Conservation (phyloP, 2,113 vertebrate genomes). For the Tachuris rubrigastra region DNA sequence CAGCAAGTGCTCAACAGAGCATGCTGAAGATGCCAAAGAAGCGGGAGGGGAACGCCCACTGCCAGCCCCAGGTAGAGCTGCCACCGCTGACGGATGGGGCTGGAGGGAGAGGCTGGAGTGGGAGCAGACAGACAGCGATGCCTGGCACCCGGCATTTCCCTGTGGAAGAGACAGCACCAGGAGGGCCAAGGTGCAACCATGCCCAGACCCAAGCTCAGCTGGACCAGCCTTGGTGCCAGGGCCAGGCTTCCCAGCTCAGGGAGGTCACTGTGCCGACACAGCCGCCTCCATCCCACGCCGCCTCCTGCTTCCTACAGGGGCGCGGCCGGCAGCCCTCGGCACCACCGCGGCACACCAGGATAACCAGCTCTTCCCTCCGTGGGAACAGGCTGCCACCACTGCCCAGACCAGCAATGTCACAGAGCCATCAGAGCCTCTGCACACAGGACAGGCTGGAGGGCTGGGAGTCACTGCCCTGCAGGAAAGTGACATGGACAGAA, state of each 20-base stretch:
- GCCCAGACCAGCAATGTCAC: neutral
- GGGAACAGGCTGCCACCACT: neutral
- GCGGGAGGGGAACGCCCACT: neutral
- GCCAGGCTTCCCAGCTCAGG: fast-evolving
- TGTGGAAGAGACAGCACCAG: neutral
- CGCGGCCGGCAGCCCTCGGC: neutral
- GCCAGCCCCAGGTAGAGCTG: neutral
- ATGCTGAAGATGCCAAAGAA: neutral
- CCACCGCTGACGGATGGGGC: neutral
- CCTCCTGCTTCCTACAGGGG: neutral
- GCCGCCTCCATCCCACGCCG: fast-evolving
- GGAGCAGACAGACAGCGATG: neutral
- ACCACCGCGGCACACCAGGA: neutral
- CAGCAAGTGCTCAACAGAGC: neutral
- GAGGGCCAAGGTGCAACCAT: neutral
- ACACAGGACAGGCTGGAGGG: neutral
- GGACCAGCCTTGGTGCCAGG: neutral
- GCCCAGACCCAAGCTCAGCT: neutral
- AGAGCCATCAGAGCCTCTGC: neutral
- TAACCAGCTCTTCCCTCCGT: neutral
- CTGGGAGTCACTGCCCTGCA: neutral
- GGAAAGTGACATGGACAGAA: neutral
- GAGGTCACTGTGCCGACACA: fast-evolving
- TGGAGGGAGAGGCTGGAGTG: neutral
- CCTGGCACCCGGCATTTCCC: neutral